phyloP scores from a whole-genome alignment of 1,140 invertebrate genomes.

The Saccostrea glomerata region DNA sequence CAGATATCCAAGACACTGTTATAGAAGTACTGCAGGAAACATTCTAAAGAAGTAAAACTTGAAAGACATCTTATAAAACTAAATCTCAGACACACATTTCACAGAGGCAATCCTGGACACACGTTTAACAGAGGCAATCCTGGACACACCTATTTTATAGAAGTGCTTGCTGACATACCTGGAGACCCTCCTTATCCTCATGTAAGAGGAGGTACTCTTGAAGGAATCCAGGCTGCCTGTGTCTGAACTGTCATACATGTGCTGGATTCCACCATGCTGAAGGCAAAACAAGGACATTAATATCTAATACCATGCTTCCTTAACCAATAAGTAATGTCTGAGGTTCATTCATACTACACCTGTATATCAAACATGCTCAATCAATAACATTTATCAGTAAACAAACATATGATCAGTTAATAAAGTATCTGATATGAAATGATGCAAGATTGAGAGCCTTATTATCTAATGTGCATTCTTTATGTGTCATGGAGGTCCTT shows the following conservation, averaged over 20 bases:
- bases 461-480: constrained; percentile 2
- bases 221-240: constrained; percentile 64
- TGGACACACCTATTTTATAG: neutral
- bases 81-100: no score
- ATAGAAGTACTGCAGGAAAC: no score
- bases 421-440: neutral
- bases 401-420: constrained; percentile 23
- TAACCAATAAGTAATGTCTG: neutral
- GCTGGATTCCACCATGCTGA: constrained; percentile 65
- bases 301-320: neutral
- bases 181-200: constrained; percentile 68
- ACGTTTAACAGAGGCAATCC: no score
- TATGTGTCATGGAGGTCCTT: neutral
- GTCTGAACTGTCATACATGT: constrained; percentile 71
- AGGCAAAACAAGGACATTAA: constrained; percentile 20
- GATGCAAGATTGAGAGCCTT: neutral
- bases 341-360: neutral
- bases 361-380: neutral
- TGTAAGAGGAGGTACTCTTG: constrained; percentile 64
- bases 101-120: no score
- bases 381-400: constrained; percentile 27
- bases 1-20: no score
- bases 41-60: no score
- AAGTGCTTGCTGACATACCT: constrained; percentile 56
- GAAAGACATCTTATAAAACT: no score